Percentiles rank a stretch among this genome's conserved stretches.
phyloP scores from a whole-genome alignment of 2,113 vertebrate species.

The Scophthalmus maximus region DNA sequence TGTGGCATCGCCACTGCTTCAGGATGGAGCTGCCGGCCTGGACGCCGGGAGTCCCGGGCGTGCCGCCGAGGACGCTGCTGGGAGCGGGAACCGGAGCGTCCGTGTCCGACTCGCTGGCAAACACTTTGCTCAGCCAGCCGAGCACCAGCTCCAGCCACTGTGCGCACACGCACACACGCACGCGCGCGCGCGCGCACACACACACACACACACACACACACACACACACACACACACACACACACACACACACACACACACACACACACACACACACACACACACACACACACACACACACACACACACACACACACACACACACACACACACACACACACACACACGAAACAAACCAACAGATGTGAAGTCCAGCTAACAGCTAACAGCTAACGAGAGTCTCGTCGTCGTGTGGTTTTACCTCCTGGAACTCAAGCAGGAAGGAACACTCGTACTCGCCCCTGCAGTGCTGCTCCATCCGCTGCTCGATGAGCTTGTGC shows the following conservation, averaged over 20 bases:
- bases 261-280: no score
- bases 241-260: no score
- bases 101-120: conserved; percentile 72
- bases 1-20: conserved; percentile 94
- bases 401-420: conserved; percentile 42
- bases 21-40: conserved; percentile 73
- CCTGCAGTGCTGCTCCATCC: conserved; percentile 93
- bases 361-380: background rate
- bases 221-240: no score
- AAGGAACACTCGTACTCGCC: conserved; percentile 96
- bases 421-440: conserved; percentile 93
- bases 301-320: no score
- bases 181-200: no score
- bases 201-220: no score
- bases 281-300: no score
- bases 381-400: background rate
- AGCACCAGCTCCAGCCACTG: conserved; percentile 97
- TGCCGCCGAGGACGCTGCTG: conserved; percentile 34
- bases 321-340: no score
- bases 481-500: conserved; percentile 92
- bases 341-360: background rate
- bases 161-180: no score
- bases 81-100: conserved; percentile 13
- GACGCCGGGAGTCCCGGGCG: conserved; percentile 28
- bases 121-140: conserved; percentile 94